These are phyloP conservation scores for Tetrao urogallus DNA, from an alignment of 2,113 vertebrate species.

Conservation along the genomic window DNA sequence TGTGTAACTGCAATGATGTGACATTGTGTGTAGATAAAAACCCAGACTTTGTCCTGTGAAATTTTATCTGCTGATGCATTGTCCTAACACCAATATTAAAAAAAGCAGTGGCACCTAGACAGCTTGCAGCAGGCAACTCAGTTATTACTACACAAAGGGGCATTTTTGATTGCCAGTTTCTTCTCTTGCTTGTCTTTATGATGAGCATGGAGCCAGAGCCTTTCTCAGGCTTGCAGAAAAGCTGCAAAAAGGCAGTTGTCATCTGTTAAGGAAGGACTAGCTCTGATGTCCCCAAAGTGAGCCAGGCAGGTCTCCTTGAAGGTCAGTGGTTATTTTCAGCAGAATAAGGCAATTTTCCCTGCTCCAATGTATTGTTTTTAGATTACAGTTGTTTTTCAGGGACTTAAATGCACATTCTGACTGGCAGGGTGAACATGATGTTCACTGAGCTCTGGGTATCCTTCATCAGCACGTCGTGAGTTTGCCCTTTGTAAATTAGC, in stretches of 20 bases:
- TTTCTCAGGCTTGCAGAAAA: background rate
- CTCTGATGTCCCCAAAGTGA: background rate
- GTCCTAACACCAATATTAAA: background rate
- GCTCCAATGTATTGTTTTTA: background rate
- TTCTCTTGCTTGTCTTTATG: background rate
- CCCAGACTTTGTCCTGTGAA: rapidly evolving
- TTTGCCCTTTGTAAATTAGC: background rate
- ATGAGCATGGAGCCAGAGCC: background rate
- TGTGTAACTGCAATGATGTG: background rate
- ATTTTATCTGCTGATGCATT: background rate
- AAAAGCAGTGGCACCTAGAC: background rate
- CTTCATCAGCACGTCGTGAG: rapidly evolving
- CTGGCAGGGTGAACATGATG: background rate
- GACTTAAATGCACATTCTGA: background rate
- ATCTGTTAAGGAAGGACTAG: background rate
- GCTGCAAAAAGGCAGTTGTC: background rate
- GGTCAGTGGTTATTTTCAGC: background rate
- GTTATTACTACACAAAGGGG: background rate
- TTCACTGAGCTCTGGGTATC: background rate
- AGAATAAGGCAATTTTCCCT: background rate
- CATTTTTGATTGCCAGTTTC: background rate
- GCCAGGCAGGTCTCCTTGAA: background rate
- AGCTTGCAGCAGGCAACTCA: background rate
- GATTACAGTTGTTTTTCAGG: background rate
- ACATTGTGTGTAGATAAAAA: background rate